Percentiles rank a stretch among this genome's conserved stretches.
phyloP scores from a whole-genome alignment of 2,797 vertebrate species.

The Hydrolagus colliei region DNA sequence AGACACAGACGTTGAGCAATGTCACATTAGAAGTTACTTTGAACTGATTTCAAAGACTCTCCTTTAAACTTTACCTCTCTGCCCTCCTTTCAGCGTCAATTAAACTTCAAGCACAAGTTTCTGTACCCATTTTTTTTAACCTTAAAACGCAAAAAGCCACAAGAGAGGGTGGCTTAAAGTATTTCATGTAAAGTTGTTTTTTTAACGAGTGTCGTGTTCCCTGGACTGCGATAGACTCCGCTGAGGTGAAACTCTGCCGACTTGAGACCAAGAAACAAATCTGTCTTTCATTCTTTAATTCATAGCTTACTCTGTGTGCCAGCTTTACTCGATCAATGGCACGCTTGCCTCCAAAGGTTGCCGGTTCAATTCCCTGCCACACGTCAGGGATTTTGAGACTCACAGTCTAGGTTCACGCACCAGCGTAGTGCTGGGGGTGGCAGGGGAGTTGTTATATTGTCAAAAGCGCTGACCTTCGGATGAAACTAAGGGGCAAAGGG shows the following conservation, averaged over 20 bases:
- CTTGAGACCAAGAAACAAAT: background rate
- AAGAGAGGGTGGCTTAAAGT: background rate
- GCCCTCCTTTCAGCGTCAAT: conserved; percentile 11
- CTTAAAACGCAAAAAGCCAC: too few relatives aligned
- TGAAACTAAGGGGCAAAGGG: too few relatives aligned
- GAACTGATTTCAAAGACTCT: background rate
- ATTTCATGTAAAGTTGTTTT: background rate
- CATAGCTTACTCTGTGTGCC: too few relatives aligned
- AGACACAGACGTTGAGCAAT: conserved; percentile 5
- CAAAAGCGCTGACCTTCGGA: too few relatives aligned
- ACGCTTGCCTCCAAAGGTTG: too few relatives aligned
- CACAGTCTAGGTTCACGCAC: too few relatives aligned
- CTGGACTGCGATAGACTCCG: background rate
- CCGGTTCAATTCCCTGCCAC: too few relatives aligned
- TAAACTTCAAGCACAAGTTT: conserved; percentile 21
- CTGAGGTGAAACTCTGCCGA: background rate
- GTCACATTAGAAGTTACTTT: conserved; percentile 9
- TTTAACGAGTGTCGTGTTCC: background rate
- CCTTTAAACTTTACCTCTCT: background rate
- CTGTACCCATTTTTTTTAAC: background rate
- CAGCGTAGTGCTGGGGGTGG: too few relatives aligned
- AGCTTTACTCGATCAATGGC: too few relatives aligned
- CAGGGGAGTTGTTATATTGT: too few relatives aligned
- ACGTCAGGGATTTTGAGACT: too few relatives aligned
- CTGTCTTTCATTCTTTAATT: too few relatives aligned